phyloP scores from a whole-genome alignment of 2,888 invertebrate genomes.

The Lasioglossum malachurum region DNA sequence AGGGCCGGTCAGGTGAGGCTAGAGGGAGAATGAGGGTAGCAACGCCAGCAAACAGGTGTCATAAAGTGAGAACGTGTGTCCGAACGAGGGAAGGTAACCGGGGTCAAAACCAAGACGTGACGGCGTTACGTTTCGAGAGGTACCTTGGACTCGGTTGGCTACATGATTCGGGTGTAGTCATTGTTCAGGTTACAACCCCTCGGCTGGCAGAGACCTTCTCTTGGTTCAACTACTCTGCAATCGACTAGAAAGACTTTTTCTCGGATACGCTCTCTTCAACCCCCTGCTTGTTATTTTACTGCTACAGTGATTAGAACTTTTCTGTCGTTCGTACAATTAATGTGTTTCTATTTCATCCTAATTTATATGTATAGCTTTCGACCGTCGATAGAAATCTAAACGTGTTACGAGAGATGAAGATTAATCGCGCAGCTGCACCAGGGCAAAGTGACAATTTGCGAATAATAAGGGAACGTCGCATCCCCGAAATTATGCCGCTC shows the following conservation, averaged over 20 bases:
- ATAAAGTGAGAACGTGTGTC: slow-evolving; percentile 78
- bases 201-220: slow-evolving; percentile 42
- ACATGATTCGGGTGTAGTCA: slow-evolving; percentile 36
- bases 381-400: not conserved
- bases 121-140: slow-evolving; percentile 58
- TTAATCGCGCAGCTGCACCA: not conserved
- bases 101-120: slow-evolving; percentile 74
- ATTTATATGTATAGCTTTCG: not conserved
- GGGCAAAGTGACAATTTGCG: not conserved
- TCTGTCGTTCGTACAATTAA: too few relatives aligned
- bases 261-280: not conserved
- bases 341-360: not conserved
- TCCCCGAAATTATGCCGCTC: not conserved
- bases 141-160: slow-evolving; percentile 17
- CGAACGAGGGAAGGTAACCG: slow-evolving; percentile 54
- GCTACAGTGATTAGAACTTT: too few relatives aligned
- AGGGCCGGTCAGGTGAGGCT: slow-evolving; percentile 15
- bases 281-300: too few relatives aligned
- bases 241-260: slow-evolving; percentile 4
- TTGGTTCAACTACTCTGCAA: slow-evolving; percentile 32
- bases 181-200: slow-evolving; percentile 49
- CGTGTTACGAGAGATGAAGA: not conserved
- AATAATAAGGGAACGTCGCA: not conserved
- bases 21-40: slow-evolving; percentile 42
- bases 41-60: slow-evolving; percentile 79